Conservation (phyloP, 2,888 invertebrate genomes). For the Diploptera punctata region DNA sequence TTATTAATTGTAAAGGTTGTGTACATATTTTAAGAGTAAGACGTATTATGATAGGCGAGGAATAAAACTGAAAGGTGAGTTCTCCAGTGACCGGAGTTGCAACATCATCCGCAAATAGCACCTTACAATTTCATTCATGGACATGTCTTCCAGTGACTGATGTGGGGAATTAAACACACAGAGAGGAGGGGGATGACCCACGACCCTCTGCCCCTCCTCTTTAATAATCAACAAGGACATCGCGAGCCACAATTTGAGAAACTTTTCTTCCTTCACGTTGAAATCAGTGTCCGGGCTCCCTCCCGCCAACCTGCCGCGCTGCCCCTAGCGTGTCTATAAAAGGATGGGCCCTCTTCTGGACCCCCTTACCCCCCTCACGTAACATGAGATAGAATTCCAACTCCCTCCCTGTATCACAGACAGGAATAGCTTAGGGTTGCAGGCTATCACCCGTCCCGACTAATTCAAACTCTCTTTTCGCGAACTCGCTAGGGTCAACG, state of each 20-base stretch:
- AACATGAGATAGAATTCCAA: constrained; percentile 41
- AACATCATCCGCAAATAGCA: too few relatives aligned
- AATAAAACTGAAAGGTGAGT: too few relatives aligned
- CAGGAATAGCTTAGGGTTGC: constrained; percentile 8
- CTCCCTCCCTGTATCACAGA: background rate
- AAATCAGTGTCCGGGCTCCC: background rate
- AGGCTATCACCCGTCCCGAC: constrained; percentile 10
- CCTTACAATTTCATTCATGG: too few relatives aligned
- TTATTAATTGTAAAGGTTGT: too few relatives aligned
- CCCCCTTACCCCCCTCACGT: constrained; percentile 25
- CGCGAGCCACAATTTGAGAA: background rate
- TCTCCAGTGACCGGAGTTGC: too few relatives aligned
- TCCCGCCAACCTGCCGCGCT: constrained; percentile 20
- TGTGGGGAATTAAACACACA: too few relatives aligned
- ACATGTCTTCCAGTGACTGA: too few relatives aligned
- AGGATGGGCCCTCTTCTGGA: constrained; percentile 33
- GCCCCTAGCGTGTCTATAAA: constrained; percentile 41
- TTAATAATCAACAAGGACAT: too few relatives aligned
- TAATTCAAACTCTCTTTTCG: background rate
- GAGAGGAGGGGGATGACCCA: too few relatives aligned
- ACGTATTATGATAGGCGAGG: too few relatives aligned
- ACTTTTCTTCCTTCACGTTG: background rate
- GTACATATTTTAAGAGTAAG: too few relatives aligned
- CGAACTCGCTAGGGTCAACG: background rate
- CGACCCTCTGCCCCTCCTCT: too few relatives aligned